Conservation (phyloP, 1,140 invertebrate genomes). For the Argopecten irradians region DNA sequence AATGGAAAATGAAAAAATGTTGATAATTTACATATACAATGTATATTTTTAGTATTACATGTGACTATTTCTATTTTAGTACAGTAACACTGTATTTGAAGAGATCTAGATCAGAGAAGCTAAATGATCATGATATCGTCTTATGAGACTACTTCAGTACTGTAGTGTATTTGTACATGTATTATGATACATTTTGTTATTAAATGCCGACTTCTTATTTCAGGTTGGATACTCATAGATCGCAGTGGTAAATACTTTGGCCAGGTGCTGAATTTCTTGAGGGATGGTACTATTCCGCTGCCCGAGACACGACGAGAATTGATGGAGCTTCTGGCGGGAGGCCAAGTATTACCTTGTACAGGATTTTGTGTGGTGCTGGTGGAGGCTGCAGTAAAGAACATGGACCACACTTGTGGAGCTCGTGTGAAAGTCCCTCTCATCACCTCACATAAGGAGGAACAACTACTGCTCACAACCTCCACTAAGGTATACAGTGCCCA, state of each 20-base stretch:
- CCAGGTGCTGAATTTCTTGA: constrained; percentile 94
- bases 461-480: constrained; percentile 91
- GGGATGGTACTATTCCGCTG: constrained; percentile 94
- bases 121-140: too few species aligned
- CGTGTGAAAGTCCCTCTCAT: constrained; percentile 96
- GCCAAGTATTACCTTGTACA: constrained; percentile 95
- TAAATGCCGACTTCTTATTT: constrained; percentile 60
- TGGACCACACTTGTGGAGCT: constrained; percentile 85
- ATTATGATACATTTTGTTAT: not conserved
- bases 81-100: too few species aligned
- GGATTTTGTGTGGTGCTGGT: constrained; percentile 69
- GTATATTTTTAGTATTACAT: too few species aligned
- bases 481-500: constrained; percentile 82
- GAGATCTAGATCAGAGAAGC: too few species aligned
- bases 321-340: constrained; percentile 87
- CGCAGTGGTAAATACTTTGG: constrained; percentile 99
- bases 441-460: constrained; percentile 95
- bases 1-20: too few species aligned
- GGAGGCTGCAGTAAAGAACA: constrained; percentile 82
- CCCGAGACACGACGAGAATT: constrained; percentile 90
- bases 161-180: not conserved
- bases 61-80: too few species aligned
- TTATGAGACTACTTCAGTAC: too few species aligned
- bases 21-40: too few species aligned
- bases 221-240: constrained; percentile 99